Evolutionary conservation across 2,113 vertebrate species (phyloP).

Genomic region (Neolamprologus ventralis): DNA sequence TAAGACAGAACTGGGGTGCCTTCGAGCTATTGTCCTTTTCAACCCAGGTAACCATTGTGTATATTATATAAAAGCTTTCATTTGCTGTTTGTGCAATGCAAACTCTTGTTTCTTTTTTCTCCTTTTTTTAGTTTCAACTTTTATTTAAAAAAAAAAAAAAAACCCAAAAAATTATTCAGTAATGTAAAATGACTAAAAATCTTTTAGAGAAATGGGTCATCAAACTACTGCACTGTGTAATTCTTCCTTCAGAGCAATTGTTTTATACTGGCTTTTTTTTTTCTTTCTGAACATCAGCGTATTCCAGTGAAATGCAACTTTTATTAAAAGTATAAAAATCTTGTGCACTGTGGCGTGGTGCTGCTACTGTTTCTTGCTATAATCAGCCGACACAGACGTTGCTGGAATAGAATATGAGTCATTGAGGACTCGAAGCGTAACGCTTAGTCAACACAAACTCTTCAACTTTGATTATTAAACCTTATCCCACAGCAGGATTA

Average conservation of each 20-base stretch:
- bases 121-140: neutral
- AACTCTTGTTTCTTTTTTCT: neutral
- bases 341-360: neutral
- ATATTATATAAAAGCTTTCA: neutral
- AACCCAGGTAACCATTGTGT: slow-evolving; percentile 80
- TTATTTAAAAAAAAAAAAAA: no score
- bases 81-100: neutral
- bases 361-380: neutral
- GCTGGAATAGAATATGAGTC: neutral
- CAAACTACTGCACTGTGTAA: neutral
- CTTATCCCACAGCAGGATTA: neutral
- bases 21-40: slow-evolving; percentile 95
- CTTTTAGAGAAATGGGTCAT: neutral
- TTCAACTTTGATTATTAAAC: neutral
- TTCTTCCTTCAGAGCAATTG: neutral
- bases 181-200: neutral
- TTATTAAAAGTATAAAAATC: neutral
- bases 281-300: neutral
- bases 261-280: neutral
- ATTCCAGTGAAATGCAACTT: neutral
- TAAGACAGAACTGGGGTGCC: slow-evolving; percentile 97
- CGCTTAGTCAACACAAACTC: neutral
- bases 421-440: neutral
- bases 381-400: neutral
- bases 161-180: no score